These are phyloP conservation scores for Eumacrocentrus americanus DNA, from an alignment of 2,888 invertebrate genomes.

Conservation along the genomic window DNA sequence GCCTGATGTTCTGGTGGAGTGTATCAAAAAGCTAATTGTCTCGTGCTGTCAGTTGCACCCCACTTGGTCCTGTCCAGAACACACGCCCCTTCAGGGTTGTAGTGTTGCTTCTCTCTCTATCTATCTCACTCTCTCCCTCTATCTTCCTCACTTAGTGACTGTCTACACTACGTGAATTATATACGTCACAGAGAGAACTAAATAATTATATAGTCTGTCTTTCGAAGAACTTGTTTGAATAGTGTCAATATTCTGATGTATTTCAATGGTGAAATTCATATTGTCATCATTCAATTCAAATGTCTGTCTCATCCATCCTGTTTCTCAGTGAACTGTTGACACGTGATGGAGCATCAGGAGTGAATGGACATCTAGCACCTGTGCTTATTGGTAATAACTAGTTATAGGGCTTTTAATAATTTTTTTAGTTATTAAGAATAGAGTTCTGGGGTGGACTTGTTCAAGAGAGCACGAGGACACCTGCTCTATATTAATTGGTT, in stretches of 20 bases:
- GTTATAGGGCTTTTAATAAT: too few relatives aligned
- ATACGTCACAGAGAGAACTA: slow-evolving; percentile 60
- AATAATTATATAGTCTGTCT: slow-evolving; percentile 56
- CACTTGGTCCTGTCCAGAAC: slow-evolving; percentile 59
- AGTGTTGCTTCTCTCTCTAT: slow-evolving; percentile 27
- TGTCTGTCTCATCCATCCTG: not conserved
- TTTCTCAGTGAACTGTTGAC: not conserved
- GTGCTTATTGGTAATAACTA: too few relatives aligned
- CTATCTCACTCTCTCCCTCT: slow-evolving; percentile 28
- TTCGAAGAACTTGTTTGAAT: slow-evolving; percentile 44
- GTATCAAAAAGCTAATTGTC: slow-evolving; percentile 61
- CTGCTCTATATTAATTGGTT: too few relatives aligned
- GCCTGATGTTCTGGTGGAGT: slow-evolving; percentile 38
- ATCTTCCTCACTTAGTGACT: slow-evolving; percentile 31
- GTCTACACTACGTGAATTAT: slow-evolving; percentile 55
- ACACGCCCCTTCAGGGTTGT: slow-evolving; percentile 55
- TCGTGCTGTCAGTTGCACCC: slow-evolving; percentile 61
- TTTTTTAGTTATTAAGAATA: too few relatives aligned
- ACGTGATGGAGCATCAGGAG: not conserved
- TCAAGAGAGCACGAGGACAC: too few relatives aligned
- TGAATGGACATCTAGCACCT: not conserved
- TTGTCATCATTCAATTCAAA: not conserved
- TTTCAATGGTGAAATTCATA: not conserved
- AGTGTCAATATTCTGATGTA: slow-evolving; percentile 41
- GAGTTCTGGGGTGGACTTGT: too few relatives aligned